phyloP scores from a whole-genome alignment of 2,888 invertebrate species.

The Trachelus troglodyta region DNA sequence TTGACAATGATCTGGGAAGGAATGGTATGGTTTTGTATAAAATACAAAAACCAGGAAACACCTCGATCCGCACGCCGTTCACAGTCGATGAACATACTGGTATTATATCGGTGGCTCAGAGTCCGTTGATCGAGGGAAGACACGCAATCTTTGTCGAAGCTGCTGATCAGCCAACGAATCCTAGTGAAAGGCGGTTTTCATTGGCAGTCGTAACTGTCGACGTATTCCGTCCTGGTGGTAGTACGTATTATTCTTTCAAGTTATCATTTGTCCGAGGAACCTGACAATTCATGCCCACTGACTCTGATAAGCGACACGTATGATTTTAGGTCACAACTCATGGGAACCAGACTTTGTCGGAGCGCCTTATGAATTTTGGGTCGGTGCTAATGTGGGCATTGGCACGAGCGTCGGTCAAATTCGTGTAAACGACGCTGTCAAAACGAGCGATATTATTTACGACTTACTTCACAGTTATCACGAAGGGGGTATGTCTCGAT shows the following conservation, averaged over 20 bases:
- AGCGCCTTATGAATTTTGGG: slow-evolving; percentile 91
- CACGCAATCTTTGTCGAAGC: slow-evolving; percentile 88
- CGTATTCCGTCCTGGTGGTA: slow-evolving; percentile 70
- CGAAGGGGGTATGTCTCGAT: slow-evolving; percentile 75
- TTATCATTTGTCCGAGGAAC: neutral
- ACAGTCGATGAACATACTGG: slow-evolving; percentile 79
- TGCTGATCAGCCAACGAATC: slow-evolving; percentile 84
- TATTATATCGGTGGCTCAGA: slow-evolving; percentile 73
- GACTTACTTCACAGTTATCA: slow-evolving; percentile 86
- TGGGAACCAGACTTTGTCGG: slow-evolving; percentile 83
- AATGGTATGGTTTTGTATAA: slow-evolving; percentile 83
- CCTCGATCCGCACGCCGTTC: slow-evolving; percentile 76
- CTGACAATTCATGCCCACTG: slow-evolving; percentile 21
- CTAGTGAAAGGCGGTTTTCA: slow-evolving; percentile 84
- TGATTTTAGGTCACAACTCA: slow-evolving; percentile 65
- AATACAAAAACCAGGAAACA: slow-evolving; percentile 76
- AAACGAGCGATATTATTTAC: slow-evolving; percentile 75
- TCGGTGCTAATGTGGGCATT: slow-evolving; percentile 85
- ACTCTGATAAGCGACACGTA: neutral
- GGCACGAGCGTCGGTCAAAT: slow-evolving; percentile 90
- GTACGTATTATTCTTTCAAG: slow-evolving; percentile 23
- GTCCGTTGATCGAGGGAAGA: slow-evolving; percentile 76
- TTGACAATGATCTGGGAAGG: slow-evolving; percentile 83
- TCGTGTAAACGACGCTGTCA: slow-evolving; percentile 78
- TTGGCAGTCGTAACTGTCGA: slow-evolving; percentile 88